Evolutionary conservation across 2,888 invertebrate species (phyloP).

Genomic region (Dastarcus helophoroides): DNA sequence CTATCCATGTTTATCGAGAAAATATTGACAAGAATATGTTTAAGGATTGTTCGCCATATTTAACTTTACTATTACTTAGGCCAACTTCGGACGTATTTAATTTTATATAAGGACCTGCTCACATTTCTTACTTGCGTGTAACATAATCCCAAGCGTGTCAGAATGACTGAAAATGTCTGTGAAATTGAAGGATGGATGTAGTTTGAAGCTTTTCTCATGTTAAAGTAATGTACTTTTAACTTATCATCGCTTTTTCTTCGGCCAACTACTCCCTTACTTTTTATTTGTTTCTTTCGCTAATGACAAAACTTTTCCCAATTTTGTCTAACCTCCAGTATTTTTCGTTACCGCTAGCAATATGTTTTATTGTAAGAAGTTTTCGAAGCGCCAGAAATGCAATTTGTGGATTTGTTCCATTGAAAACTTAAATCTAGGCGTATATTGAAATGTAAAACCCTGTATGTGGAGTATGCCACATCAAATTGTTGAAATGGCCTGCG

Average conservation of each 20-base stretch:
- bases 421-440: too few relatives aligned
- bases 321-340: neutral
- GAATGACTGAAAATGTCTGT: slow-evolving; percentile 18
- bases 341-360: neutral
- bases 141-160: slow-evolving; percentile 17
- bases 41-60: too few relatives aligned
- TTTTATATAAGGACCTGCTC: too few relatives aligned
- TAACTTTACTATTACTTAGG: too few relatives aligned
- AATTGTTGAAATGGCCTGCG: too few relatives aligned
- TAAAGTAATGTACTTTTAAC: slow-evolving; percentile 7
- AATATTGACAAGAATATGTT: too few relatives aligned
- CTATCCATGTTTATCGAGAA: too few relatives aligned
- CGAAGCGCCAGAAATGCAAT: neutral
- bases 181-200: slow-evolving; percentile 20
- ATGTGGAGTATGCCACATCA: too few relatives aligned
- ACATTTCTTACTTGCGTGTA: slow-evolving; percentile 7
- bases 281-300: slow-evolving; percentile 2
- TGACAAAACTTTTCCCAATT: neutral
- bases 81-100: too few relatives aligned
- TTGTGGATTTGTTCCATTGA: slow-evolving; percentile 1
- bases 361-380: neutral
- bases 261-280: neutral
- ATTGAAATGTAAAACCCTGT: too few relatives aligned
- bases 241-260: neutral
- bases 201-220: slow-evolving; percentile 6